phyloP scores from a whole-genome alignment of 2,888 invertebrate species.

The Chorisops tibialis region DNA sequence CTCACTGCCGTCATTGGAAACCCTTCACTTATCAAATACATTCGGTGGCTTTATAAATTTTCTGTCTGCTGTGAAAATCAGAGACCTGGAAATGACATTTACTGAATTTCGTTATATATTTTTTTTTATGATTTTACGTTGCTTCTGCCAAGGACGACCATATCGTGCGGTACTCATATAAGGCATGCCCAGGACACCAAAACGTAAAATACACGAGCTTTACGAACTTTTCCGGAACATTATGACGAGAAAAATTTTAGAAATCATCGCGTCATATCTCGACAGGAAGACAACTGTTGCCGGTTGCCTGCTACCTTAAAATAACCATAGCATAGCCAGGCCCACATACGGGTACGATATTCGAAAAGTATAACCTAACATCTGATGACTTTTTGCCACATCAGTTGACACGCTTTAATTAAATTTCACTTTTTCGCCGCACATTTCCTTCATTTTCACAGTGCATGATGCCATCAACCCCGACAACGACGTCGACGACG shows the following conservation, averaged over 20 bases:
- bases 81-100: constrained; percentile 22
- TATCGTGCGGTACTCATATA: constrained; percentile 2
- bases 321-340: constrained; percentile 6
- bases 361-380: constrained; percentile 23
- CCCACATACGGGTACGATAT: constrained; percentile 12
- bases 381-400: constrained; percentile 34
- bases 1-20: neutral
- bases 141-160: neutral
- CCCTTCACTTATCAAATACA: neutral
- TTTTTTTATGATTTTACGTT: no score
- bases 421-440: constrained; percentile 39
- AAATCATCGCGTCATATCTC: constrained; percentile 29
- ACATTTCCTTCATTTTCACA: constrained; percentile 11
- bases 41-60: constrained; percentile 6
- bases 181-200: neutral
- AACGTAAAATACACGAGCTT: no score
- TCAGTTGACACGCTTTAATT: constrained; percentile 40
- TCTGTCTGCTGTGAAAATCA: constrained; percentile 13
- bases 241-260: constrained; percentile 24
- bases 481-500: neutral
- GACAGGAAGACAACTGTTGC: constrained; percentile 32
- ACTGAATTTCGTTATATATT: constrained; percentile 4
- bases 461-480: constrained; percentile 12
- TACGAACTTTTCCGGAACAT: no score
- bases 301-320: constrained; percentile 11